Percentiles rank a stretch among this genome's conserved stretches.
phyloP scores from a whole-genome alignment of 2,113 vertebrate species.

The Phyllostomus hastatus region DNA sequence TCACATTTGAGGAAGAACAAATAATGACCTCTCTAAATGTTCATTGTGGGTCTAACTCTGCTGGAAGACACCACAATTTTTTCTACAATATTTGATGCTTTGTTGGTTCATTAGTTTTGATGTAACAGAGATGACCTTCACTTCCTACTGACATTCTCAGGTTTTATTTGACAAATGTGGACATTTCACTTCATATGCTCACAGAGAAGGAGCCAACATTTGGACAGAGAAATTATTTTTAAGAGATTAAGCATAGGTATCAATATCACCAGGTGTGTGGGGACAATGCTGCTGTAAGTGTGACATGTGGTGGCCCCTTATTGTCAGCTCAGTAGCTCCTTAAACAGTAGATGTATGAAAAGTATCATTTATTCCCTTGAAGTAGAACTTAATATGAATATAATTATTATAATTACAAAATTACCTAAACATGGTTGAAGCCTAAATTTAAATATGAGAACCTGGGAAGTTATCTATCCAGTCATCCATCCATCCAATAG shows the following conservation, averaged over 20 bases:
- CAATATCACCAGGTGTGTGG: neutral
- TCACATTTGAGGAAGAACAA: neutral
- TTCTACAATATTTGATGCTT: neutral
- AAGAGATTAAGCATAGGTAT: neutral
- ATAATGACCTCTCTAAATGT: neutral
- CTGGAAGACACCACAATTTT: neutral
- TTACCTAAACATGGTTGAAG: neutral
- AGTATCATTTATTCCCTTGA: neutral
- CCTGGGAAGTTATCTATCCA: neutral
- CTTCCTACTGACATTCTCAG: neutral
- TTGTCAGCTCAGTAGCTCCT: neutral
- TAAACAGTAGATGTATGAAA: neutral
- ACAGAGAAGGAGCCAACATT: conserved; percentile 16
- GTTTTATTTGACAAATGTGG: neutral
- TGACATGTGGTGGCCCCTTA: neutral
- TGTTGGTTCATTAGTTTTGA: neutral
- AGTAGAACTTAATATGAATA: conserved; percentile 12
- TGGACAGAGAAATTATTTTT: neutral
- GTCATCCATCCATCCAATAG: neutral
- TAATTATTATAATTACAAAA: conserved; percentile 24
- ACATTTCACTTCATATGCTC: neutral
- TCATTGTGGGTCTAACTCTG: neutral
- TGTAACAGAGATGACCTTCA: conserved; percentile 19
- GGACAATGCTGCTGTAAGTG: neutral
- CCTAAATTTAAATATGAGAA: conserved; percentile 33